Conservation (phyloP, 2,888 invertebrate species). For the Neuroscelio doddi region DNA sequence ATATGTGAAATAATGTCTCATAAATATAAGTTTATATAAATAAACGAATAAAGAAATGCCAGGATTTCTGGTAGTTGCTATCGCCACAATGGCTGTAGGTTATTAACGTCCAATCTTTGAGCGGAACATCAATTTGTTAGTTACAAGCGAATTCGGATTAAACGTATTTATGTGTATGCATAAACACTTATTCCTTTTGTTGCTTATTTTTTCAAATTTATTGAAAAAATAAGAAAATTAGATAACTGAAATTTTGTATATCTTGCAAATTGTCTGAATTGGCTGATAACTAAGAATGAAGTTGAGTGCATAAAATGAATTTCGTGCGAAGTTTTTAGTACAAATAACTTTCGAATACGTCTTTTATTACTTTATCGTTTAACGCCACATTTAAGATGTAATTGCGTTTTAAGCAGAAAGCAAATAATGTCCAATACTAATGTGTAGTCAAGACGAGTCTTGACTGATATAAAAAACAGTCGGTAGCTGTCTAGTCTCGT, state of each 20-base stretch:
- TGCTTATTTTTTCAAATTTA: constrained; percentile 2
- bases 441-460: constrained; percentile 48
- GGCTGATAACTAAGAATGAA: constrained; percentile 2
- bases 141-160: constrained; percentile 1
- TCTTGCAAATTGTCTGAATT: not conserved
- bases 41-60: not conserved
- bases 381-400: constrained; percentile 3
- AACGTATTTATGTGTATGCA: not conserved
- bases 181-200: too few species aligned
- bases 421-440: constrained; percentile 50
- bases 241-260: not conserved
- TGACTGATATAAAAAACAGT: constrained; percentile 55
- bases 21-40: too few species aligned
- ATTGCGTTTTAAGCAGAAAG: constrained; percentile 27
- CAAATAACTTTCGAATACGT: constrained; percentile 26
- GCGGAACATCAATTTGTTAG: constrained; percentile 2
- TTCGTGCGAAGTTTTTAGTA: constrained; percentile 18
- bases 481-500: constrained; percentile 68
- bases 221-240: constrained; percentile 2
- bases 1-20: too few species aligned
- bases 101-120: constrained; percentile 3
- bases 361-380: not conserved
- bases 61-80: constrained; percentile 31
- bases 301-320: too few species aligned
- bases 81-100: constrained; percentile 11